Evolutionary conservation across 2,113 vertebrate genomes (phyloP).

Genomic region (Rattus rattus): DNA sequence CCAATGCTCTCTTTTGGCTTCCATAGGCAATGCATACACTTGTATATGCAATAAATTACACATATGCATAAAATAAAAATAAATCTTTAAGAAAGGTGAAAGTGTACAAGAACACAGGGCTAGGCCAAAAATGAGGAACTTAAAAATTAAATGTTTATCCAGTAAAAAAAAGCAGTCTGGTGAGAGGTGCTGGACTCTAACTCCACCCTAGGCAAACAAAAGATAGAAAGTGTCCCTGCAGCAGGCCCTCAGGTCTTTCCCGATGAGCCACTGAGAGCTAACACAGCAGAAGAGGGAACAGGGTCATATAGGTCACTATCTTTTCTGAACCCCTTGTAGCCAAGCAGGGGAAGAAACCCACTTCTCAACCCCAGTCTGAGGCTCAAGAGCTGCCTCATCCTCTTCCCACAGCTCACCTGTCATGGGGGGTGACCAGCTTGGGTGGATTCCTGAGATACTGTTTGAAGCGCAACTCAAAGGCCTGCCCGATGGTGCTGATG

Average conservation of each 20-base stretch:
- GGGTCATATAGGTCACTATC: conserved; percentile 6
- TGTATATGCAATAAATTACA: not conserved
- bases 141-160: not conserved
- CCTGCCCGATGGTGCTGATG: conserved; percentile 99
- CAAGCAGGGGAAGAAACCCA: not conserved
- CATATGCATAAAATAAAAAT: not conserved
- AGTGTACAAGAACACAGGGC: not conserved
- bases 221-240: not conserved
- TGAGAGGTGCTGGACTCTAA: not conserved
- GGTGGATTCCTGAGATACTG: conserved; percentile 99
- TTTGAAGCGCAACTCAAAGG: conserved; percentile 98
- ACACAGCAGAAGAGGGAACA: conserved; percentile 53
- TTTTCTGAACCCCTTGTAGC: not conserved
- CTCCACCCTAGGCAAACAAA: not conserved
- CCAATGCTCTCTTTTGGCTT: not conserved
- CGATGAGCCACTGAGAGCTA: not conserved
- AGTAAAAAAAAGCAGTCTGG: not conserved
- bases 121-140: not conserved
- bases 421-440: conserved; percentile 96
- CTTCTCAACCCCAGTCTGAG: not conserved
- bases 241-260: not conserved
- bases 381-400: not conserved
- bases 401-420: conserved; percentile 88
- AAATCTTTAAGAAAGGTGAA: not conserved
- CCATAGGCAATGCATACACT: not conserved